These are phyloP conservation scores for Eulithis prunata DNA, from an alignment of 2,888 invertebrate genomes.

Conservation along the genomic window DNA sequence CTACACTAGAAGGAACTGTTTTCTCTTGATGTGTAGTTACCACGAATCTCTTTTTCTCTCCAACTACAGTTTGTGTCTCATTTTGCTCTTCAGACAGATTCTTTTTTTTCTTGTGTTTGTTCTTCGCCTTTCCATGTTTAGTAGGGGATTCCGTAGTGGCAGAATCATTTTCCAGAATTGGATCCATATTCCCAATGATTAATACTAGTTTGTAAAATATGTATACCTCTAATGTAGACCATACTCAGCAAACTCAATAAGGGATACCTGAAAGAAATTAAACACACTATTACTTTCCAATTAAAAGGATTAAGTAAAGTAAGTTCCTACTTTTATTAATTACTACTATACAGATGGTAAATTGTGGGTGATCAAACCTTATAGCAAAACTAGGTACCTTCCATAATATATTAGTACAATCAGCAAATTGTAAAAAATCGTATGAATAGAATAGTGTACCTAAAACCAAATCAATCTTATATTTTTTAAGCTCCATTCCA, in stretches of 20 bases:
- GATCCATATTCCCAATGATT: constrained; percentile 69
- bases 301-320: neutral
- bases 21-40: constrained; percentile 76
- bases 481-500: too few relatives aligned
- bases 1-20: constrained; percentile 64
- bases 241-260: constrained; percentile 58
- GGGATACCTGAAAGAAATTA: constrained; percentile 68
- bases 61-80: constrained; percentile 74
- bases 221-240: constrained; percentile 64
- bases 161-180: constrained; percentile 81
- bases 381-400: too few relatives aligned
- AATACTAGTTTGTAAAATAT: constrained; percentile 48
- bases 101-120: constrained; percentile 76
- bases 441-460: too few relatives aligned
- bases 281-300: constrained; percentile 26
- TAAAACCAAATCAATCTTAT: too few relatives aligned
- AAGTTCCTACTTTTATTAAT: too few relatives aligned
- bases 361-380: too few relatives aligned
- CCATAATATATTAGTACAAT: too few relatives aligned
- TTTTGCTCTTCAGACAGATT: constrained; percentile 59
- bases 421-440: too few relatives aligned
- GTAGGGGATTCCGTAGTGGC: constrained; percentile 69
- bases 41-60: constrained; percentile 74
- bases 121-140: constrained; percentile 74
- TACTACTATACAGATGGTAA: too few relatives aligned